phyloP scores from a whole-genome alignment of 2,888 invertebrate genomes.

The Perizoma flavofasciatum region DNA sequence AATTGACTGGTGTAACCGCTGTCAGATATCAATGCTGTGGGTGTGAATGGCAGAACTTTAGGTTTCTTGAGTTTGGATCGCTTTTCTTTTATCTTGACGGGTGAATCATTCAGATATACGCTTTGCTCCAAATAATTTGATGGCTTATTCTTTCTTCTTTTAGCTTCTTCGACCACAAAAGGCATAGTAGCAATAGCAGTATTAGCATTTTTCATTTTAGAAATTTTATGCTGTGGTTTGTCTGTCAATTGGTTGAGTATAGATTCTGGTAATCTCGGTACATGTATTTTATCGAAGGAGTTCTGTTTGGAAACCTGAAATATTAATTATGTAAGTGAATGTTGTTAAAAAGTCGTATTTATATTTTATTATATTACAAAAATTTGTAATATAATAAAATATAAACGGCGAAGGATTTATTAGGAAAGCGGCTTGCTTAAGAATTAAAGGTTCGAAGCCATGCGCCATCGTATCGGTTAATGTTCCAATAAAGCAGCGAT shows the following conservation, averaged over 20 bases:
- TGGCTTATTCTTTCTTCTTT: slow-evolving; percentile 62
- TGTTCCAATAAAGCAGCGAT: too few relatives aligned
- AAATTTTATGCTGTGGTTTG: slow-evolving; percentile 44
- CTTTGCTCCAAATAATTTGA: slow-evolving; percentile 75
- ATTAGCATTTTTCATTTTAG: slow-evolving; percentile 30
- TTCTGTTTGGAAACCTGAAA: slow-evolving; percentile 60
- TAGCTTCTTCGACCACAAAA: slow-evolving; percentile 65
- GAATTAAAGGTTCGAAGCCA: too few relatives aligned
- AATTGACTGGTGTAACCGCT: slow-evolving; percentile 74
- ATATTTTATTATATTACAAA: too few relatives aligned
- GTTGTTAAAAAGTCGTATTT: too few relatives aligned
- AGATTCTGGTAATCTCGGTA: slow-evolving; percentile 62
- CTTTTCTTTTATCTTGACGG: slow-evolving; percentile 48
- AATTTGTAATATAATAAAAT: too few relatives aligned
- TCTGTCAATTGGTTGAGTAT: slow-evolving; percentile 63
- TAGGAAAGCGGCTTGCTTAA: too few relatives aligned
- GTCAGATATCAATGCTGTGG: slow-evolving; percentile 66
- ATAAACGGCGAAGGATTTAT: too few relatives aligned
- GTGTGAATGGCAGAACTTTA: slow-evolving; percentile 69
- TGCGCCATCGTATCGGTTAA: too few relatives aligned
- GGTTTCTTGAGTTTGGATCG: slow-evolving; percentile 52
- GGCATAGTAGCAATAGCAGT: slow-evolving; percentile 61
- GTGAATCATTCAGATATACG: slow-evolving; percentile 63
- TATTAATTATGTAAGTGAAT: slow-evolving; percentile 18
- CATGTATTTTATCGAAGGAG: slow-evolving; percentile 56